Evolutionary conservation across 2,113 vertebrate genomes (phyloP).

Genomic region (Chlorodrepanis virens): DNA sequence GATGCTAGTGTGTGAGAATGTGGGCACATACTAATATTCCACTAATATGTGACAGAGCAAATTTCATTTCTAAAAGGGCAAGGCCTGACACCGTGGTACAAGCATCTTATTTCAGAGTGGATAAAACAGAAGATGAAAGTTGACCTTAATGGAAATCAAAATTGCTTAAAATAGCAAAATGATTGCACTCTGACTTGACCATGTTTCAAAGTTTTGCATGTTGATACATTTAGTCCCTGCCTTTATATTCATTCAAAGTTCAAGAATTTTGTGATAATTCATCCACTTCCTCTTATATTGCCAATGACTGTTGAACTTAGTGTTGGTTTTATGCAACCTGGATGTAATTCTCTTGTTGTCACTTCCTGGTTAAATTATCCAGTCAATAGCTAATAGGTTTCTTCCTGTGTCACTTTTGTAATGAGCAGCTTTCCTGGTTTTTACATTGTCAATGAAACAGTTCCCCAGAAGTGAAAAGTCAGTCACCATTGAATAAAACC

Average conservation of each 20-base stretch:
- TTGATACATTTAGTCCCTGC: background rate
- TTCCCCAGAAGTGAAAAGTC: background rate
- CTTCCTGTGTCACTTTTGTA: background rate
- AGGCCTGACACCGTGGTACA: background rate
- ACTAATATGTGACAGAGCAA: background rate
- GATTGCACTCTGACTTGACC: background rate
- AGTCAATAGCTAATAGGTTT: background rate
- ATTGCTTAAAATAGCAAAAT: background rate
- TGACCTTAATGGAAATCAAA: background rate
- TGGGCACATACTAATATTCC: background rate
- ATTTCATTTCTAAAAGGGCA: background rate
- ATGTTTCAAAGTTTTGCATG: background rate
- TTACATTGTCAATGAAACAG: background rate
- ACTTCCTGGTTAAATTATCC: background rate
- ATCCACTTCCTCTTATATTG: background rate
- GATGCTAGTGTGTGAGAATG: background rate
- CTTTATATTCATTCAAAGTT: constrained; percentile 1
- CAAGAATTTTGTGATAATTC: background rate
- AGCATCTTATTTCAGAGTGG: background rate
- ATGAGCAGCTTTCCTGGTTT: background rate
- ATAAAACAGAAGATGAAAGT: background rate
- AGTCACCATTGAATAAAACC: background rate
- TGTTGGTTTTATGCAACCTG: background rate
- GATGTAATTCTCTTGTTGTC: background rate
- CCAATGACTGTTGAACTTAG: background rate